phyloP scores from a whole-genome alignment of 2,888 invertebrate species.

The Drosophila meridiana region DNA sequence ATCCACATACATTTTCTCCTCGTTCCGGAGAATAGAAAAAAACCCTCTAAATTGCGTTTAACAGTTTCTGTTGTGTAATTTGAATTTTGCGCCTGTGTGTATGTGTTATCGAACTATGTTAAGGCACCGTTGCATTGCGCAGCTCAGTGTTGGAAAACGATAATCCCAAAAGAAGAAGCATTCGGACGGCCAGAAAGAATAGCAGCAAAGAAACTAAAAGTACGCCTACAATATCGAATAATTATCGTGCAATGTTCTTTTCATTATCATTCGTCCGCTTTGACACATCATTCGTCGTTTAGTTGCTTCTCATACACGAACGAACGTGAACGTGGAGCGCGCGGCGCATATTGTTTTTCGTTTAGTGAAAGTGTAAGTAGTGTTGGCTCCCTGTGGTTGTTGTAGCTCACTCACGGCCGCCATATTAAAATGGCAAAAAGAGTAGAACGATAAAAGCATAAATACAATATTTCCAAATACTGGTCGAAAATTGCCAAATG shows the following conservation, averaged over 20 bases:
- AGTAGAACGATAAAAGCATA: slow-evolving; percentile 54
- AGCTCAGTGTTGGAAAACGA: slow-evolving; percentile 39
- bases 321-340: slow-evolving; percentile 67
- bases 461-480: slow-evolving; percentile 39
- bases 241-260: slow-evolving; percentile 64
- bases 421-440: slow-evolving; percentile 66
- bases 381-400: slow-evolving; percentile 56
- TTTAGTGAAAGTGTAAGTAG: slow-evolving; percentile 73
- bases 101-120: slow-evolving; percentile 17
- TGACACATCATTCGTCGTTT: slow-evolving; percentile 55
- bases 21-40: slow-evolving; percentile 15
- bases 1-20: slow-evolving; percentile 23
- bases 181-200: slow-evolving; percentile 34
- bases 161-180: slow-evolving; percentile 22
- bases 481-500: slow-evolving; percentile 36
- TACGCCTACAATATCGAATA: slow-evolving; percentile 62
- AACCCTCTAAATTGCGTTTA: slow-evolving; percentile 1
- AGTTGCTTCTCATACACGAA: slow-evolving; percentile 61
- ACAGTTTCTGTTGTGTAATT: slow-evolving; percentile 1
- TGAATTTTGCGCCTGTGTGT: neutral
- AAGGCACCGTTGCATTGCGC: slow-evolving; percentile 14
- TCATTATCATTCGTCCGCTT: slow-evolving; percentile 59
- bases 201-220: slow-evolving; percentile 49
- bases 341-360: slow-evolving; percentile 70
- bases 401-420: slow-evolving; percentile 61